Base-by-base conservation (phyloP, 2,888 invertebrate species). In the Periphyllus acericola region DNA sequence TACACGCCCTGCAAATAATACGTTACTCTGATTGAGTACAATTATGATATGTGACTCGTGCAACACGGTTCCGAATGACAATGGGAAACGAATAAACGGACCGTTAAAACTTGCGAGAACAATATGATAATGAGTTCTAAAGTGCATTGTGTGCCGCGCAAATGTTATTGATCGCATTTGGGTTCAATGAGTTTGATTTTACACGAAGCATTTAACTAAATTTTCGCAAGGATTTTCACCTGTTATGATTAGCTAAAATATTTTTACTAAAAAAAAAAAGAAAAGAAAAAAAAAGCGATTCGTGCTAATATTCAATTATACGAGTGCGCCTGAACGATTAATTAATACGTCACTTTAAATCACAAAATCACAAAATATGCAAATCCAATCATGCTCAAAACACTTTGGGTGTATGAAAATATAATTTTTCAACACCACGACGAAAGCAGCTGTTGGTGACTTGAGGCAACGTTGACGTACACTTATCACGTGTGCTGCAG, bases 41-140 rank as follows among this genome's bases (percentile, higher is more conserved):
- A n/a, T n/a, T n/a, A n/a, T 68, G 29, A 68, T n/a, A 29, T 29
- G 29, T 68, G 68, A 29, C 68, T 11, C n/a, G 8, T n/a, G 6
- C 29, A 25, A 60, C 25, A 60, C 14, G 68, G 68, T 68, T 25
- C 17, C 11, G 68, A n/a, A 25, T 11, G 11, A 11, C 8, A 25
- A 29, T 29, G 2, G 9, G 68, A 68, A n/a, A 68, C 25, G 68
- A 68, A 68, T n/a, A 68, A 68, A 29, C 68, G 17, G 68, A 25
- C 68, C 9, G 11, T 68, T n/a, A n/a, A 68, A 68, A 68, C 17
- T 32, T 79, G 14, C 34, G 32, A 79, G 36, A 66, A 79, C 19
- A 79, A 60, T 55, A 36, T 25, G 34, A 66, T 66, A 36, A 80
- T n/a, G n/a, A 66, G n/a, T 36, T 80, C 32, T 34, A 60, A 79